Evolutionary conservation across 1,140 invertebrate genomes (phyloP), one percentile per base, ranked within the genome.

Genomic region (Solenopsis invicta): DNA sequence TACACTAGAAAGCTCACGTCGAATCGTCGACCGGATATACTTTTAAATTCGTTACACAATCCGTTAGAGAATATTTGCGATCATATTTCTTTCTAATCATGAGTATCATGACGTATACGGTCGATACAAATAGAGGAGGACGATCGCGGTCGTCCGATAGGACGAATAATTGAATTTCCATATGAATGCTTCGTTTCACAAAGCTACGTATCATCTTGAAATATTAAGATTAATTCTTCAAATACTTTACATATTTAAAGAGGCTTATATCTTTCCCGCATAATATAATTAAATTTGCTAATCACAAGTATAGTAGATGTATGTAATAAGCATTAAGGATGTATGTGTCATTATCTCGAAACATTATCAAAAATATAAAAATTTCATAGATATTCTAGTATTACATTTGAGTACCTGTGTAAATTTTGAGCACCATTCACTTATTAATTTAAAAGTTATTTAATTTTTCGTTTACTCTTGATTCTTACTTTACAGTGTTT

Each of bases 1-100:
- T 90, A 81, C 86, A 37, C 8, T 85, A 61, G 69, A 81, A 29
- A 71, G 56, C 64, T 88, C 80, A 71, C 71, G 29, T 86, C 64
- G 77, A 59, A 84, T 82, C 62, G 56, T 62, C 54, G 75, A 50
- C 50, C 62, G 41, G 69, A 90, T 90, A 86, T 74, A 84, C 62
- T 75, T 81, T 90, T 87, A 90, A 90, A 87, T 87, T 90, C 89
- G 74, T 54, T 82, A 62, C n/a, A 75, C 78, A 87, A 75, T 62
- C 78, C 85, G 77, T 85, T 89, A 74, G 78, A 80, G 88, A 87
- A 90, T 89, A 80, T 89, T 88, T 87, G 87, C 86, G 80, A 78
- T 75, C 37, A 67, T 85, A 85, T 84, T 74, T 84, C 80, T 84
- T 84, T 84, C 69, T 69, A 84, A 84, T 84, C 59, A 61, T 29